Evolutionary conservation across 2,113 vertebrate genomes (phyloP).

Genomic region (Irena cyanogastra): DNA sequence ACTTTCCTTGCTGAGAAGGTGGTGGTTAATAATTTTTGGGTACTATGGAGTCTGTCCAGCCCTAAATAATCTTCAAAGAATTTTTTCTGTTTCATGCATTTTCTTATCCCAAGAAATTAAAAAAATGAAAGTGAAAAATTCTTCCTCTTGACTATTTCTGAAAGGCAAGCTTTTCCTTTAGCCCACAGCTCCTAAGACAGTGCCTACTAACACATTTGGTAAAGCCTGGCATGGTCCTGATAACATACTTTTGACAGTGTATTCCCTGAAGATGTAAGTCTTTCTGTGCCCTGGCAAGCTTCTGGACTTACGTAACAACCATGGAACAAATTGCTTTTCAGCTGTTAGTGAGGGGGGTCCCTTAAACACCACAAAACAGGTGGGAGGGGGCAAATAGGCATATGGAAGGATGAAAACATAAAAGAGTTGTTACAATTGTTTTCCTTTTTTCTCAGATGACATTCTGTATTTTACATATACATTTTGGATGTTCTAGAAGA

Average conservation of each 20-base stretch:
- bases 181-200: neutral
- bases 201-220: neutral
- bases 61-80: constrained; percentile 45
- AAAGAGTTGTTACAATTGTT: neutral
- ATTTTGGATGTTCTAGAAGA: neutral
- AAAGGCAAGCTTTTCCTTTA: neutral
- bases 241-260: neutral
- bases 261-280: neutral
- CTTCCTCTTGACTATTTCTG: constrained; percentile 43
- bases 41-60: neutral
- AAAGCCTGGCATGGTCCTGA: neutral
- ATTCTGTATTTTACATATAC: fast-evolving
- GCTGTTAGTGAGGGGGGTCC: neutral
- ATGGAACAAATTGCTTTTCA: neutral
- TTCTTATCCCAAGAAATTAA: neutral
- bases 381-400: neutral
- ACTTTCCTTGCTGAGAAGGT: neutral
- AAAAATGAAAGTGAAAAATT: neutral
- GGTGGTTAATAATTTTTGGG: neutral
- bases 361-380: neutral
- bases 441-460: neutral
- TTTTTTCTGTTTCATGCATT: constrained; percentile 41
- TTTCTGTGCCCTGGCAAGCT: neutral
- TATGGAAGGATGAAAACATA: neutral
- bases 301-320: neutral